Evolutionary conservation across 2,888 invertebrate genomes (phyloP).

Genomic region (Brachycybe producta): DNA sequence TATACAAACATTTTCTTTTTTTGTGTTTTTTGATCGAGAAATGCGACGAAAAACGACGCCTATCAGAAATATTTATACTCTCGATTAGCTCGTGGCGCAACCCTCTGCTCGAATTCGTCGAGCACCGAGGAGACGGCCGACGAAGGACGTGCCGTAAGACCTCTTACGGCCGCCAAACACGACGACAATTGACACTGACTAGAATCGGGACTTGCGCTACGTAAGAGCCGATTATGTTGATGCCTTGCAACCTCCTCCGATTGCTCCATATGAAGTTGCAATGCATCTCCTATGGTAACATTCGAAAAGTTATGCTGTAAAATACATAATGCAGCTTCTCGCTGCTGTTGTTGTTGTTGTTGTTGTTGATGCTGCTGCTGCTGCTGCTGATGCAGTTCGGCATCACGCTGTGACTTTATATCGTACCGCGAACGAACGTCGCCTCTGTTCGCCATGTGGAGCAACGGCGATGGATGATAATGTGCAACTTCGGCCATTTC

Average conservation of each 20-base stretch:
- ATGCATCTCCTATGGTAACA: not conserved
- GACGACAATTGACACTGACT: slow-evolving; percentile 14
- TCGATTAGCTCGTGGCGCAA: slow-evolving; percentile 14
- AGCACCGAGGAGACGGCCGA: not conserved
- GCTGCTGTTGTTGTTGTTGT: no score
- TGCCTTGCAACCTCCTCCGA: not conserved
- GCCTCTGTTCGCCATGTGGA: no score
- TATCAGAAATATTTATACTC: slow-evolving; percentile 14
- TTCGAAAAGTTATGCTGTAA: no score
- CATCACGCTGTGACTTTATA: no score
- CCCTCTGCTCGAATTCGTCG: slow-evolving; percentile 15
- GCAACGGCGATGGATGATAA: no score
- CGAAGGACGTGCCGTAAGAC: slow-evolving; percentile 5
- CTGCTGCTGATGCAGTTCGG: slow-evolving; percentile 6
- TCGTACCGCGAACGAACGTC: no score
- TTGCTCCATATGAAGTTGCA: not conserved
- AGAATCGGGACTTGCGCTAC: slow-evolving; percentile 2
- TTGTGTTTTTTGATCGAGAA: no score
- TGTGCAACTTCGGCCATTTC: no score
- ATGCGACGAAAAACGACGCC: not conserved
- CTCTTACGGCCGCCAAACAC: slow-evolving; percentile 12
- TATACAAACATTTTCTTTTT: no score
- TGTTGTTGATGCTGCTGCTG: not conserved
- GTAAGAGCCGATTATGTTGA: not conserved
- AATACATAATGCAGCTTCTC: no score